These are phyloP conservation scores for Malurus leucopterus DNA, from an alignment of 2,797 vertebrate genomes.

Conservation along the genomic window DNA sequence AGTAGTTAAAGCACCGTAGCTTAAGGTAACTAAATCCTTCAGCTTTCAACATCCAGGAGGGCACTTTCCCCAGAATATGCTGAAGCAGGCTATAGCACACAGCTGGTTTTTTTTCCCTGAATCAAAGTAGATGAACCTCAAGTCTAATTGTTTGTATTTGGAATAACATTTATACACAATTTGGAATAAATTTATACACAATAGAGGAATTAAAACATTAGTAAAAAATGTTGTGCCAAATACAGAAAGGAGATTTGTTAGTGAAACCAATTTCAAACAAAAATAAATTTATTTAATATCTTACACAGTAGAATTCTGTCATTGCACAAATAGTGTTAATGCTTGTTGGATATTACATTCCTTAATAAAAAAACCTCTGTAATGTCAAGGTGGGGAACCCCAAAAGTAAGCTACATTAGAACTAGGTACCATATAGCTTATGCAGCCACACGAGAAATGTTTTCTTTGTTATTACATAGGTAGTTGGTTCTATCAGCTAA, in stretches of 20 bases:
- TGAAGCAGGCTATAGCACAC: not conserved
- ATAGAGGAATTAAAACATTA: not conserved
- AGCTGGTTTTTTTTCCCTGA: fast-evolving
- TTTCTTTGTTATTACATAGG: slow-evolving; percentile 76
- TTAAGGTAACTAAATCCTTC: not conserved
- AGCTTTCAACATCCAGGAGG: not conserved
- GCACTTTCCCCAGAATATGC: not conserved
- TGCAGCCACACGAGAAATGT: slow-evolving; percentile 62
- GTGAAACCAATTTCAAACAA: slow-evolving; percentile 62
- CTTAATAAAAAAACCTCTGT: slow-evolving; percentile 6
- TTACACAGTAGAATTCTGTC: slow-evolving; percentile 42
- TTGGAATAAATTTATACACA: not conserved
- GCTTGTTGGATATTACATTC: not conserved
- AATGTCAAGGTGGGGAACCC: slow-evolving; percentile 13
- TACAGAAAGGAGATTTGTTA: not conserved
- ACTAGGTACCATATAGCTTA: not conserved
- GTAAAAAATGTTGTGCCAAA: not conserved
- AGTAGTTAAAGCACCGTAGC: fast-evolving
- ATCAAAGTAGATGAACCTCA: not conserved
- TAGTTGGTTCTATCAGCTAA: slow-evolving; percentile 74
- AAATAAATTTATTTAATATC: slow-evolving; percentile 71
- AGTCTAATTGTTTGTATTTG: not conserved
- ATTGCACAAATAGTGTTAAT: slow-evolving; percentile 38
- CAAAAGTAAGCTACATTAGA: slow-evolving; percentile 35
- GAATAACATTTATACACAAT: not conserved